Base-by-base conservation (phyloP, 2,113 vertebrate species). In the Chelonoidis abingdonii region DNA sequence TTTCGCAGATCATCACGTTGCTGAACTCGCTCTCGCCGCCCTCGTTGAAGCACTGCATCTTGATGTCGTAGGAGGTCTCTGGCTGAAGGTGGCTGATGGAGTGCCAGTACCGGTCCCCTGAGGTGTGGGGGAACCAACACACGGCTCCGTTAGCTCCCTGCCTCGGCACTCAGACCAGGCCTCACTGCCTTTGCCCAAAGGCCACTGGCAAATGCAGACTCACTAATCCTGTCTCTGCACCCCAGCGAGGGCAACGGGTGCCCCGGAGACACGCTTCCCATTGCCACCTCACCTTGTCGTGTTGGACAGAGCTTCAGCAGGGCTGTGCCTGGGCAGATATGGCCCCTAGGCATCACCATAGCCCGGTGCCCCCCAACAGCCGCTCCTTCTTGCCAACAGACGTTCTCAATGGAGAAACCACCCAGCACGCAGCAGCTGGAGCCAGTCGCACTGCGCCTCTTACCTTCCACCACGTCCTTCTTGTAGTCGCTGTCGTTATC, bases 401-500 rank as follows among this genome's bases (percentile, higher is more conserved):
- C 13, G 31, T 35, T 69, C 50, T 84, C 24, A 83, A 62, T 1
- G 89, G 59, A 76, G 44, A 85, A 53, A 41, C 57, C 31, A 87
- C 75, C 31, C 38, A 22, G 29, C 25, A 41, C 35, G 14, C 82
- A 75, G 47, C 1, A 19, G n/a, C 11, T 79, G 10, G 8, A 50
- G 69, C 2, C 5, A 27, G 62, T 54, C 38, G 85, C 31, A 38
- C 62, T 22, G 0, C 2, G 47, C 80, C 53, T 87, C 98, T 95
- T 95, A 99, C 99, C 99, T 98, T 99, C 99, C 82, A 99, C 99
- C 96, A 99, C 98, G 0, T 99, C 99, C 97, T 99, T 99, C 98
- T 99, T 99, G 95, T 99, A 99, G 98, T 99, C 99, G 0, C 99
- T 99, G 97, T 99, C 99, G 2, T 99, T 99, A 98, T 99, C 99